phyloP scores from a whole-genome alignment of 2,888 invertebrate species.

The Nephrotoma appendiculata region DNA sequence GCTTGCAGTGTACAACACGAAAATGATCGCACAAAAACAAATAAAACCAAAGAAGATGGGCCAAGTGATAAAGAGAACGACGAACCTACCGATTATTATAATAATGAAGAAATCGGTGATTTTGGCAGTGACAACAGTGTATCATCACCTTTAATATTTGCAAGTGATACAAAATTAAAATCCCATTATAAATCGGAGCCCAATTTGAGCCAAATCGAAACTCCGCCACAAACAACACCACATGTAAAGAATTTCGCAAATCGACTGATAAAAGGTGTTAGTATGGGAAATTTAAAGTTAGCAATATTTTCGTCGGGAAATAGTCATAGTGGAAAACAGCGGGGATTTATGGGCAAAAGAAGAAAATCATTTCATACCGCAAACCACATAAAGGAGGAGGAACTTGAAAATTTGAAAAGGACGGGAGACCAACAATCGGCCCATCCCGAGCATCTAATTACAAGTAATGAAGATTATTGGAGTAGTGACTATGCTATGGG shows the following conservation, averaged over 20 bases:
- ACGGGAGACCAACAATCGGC: background rate
- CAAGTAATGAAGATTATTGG: constrained; percentile 14
- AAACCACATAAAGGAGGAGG: background rate
- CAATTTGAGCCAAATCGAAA: constrained; percentile 20
- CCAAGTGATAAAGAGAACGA: background rate
- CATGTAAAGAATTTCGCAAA: constrained; percentile 17
- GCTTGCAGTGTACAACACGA: background rate
- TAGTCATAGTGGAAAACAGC: background rate
- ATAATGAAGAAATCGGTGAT: background rate
- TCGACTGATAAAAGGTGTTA: constrained; percentile 29
- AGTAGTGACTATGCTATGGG: constrained; percentile 27
- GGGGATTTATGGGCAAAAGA: constrained; percentile 15
- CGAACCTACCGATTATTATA: background rate
- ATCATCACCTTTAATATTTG: background rate
- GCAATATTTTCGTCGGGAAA: constrained; percentile 22
- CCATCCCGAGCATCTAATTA: background rate
- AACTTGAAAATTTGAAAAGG: background rate
- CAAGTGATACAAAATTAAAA: constrained; percentile 16
- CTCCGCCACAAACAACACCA: background rate
- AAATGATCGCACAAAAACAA: background rate
- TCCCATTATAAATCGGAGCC: constrained; percentile 29
- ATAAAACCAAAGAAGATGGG: background rate
- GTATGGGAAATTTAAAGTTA: constrained; percentile 29
- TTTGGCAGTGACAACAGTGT: constrained; percentile 16
- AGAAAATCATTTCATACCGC: background rate